These are phyloP conservation scores for Oligia fasciuncula DNA, from an alignment of 2,888 invertebrate genomes.

Conservation along the genomic window DNA sequence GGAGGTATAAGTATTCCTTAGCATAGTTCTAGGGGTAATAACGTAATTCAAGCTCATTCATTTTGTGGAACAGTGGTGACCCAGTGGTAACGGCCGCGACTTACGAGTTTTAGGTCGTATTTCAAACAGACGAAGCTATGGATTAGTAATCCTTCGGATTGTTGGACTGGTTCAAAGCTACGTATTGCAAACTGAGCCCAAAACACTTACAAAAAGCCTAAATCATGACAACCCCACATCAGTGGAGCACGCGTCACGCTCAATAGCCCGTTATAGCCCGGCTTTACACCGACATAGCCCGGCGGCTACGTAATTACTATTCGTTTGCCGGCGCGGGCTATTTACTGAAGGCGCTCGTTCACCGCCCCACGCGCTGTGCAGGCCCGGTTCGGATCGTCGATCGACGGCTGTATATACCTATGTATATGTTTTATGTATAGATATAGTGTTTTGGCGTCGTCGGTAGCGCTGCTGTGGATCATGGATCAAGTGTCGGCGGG, in stretches of 20 bases:
- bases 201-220: neutral
- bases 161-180: neutral
- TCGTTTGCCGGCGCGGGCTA: constrained; percentile 53
- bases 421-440: constrained; percentile 1
- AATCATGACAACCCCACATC: neutral
- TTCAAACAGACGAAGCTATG: neutral
- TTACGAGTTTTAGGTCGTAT: no score
- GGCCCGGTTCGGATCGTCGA: constrained; percentile 23
- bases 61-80: no score
- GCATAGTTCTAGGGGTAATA: no score
- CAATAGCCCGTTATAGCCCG: constrained; percentile 8
- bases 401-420: constrained; percentile 12
- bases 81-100: no score
- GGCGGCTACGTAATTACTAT: constrained; percentile 46
- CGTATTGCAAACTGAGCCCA: neutral
- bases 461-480: constrained; percentile 51
- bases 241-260: constrained; percentile 13
- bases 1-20: neutral
- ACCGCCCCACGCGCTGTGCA: constrained; percentile 45
- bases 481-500: constrained; percentile 64
- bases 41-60: no score
- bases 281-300: constrained; percentile 34
- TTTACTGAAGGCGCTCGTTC: constrained; percentile 45
- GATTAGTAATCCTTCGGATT: neutral
- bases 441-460: constrained; percentile 48